phyloP scores from a whole-genome alignment of 2,797 vertebrate species.

The Eospalax fontanierii region DNA sequence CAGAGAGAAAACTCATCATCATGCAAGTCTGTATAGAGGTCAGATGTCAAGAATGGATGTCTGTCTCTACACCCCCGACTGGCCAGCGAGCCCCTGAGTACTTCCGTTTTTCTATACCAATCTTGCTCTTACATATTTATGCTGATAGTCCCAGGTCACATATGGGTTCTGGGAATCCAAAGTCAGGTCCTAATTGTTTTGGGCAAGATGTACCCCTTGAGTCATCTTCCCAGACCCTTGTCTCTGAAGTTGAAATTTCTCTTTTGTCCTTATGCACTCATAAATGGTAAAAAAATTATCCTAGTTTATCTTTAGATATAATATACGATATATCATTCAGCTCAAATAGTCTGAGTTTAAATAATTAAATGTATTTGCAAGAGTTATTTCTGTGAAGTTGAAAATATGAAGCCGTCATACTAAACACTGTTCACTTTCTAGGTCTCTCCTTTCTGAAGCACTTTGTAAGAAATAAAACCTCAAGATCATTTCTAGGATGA shows the following conservation, averaged over 20 bases:
- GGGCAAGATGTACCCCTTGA: background rate
- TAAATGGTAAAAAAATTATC: constrained; percentile 68
- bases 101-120: background rate
- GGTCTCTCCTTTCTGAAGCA: constrained; percentile 42
- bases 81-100: too few species aligned
- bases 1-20: constrained; percentile 25
- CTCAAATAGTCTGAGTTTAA: constrained; percentile 69
- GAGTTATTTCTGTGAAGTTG: constrained; percentile 70
- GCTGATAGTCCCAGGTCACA: background rate
- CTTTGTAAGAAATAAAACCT: constrained; percentile 59
- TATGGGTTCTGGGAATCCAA: background rate
- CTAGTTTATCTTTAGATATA: constrained; percentile 72
- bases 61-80: background rate
- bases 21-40: background rate
- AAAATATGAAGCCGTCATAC: constrained; percentile 28
- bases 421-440: background rate
- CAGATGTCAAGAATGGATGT: background rate
- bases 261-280: constrained; percentile 74
- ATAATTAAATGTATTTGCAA: constrained; percentile 79
- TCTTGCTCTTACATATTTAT: too few species aligned
- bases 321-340: constrained; percentile 69
- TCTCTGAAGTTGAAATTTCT: constrained; percentile 59
- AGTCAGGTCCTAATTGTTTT: background rate
- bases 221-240: background rate
- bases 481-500: constrained; percentile 29